Percentiles rank a stretch among this genome's conserved stretches.
Evolutionary conservation across 1,140 invertebrate species (phyloP).

Genomic region (Macrobrachium rosenbergii): DNA sequence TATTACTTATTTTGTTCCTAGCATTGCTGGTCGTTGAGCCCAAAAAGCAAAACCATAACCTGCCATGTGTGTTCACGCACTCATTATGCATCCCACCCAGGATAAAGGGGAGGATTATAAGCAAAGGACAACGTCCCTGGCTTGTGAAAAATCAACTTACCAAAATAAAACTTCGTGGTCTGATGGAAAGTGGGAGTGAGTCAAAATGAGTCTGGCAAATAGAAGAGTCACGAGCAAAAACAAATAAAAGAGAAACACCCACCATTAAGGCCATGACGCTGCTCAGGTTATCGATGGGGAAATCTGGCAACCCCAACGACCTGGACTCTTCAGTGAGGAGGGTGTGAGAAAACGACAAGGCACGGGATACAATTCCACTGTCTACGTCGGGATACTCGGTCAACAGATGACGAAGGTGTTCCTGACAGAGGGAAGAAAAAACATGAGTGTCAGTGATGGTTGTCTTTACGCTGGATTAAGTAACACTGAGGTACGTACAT

Average conservation of each 20-base stretch:
- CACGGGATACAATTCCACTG: conserved; percentile 56
- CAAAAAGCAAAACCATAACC: no score
- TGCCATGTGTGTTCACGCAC: no score
- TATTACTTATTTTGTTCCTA: no score
- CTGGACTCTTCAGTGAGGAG: conserved; percentile 80
- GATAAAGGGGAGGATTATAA: no score
- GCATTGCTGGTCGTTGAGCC: no score
- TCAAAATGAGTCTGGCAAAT: background rate
- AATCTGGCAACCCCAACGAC: conserved; percentile 85
- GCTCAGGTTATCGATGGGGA: conserved; percentile 87
- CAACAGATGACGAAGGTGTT: conserved; percentile 88
- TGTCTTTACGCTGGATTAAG: no score
- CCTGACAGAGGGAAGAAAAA: conserved; percentile 73
- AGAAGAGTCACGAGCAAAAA: background rate
- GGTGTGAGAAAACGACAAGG: conserved; percentile 65
- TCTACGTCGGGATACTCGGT: conserved; percentile 78
- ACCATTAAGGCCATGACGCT: conserved; percentile 79
- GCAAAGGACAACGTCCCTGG: no score
- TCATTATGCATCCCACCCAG: no score
- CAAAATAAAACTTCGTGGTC: no score
- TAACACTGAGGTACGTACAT: no score
- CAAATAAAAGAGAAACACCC: background rate
- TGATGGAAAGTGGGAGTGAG: no score
- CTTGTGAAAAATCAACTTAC: no score
- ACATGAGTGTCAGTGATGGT: background rate